These are phyloP conservation scores for Strigops habroptila DNA, from an alignment of 2,113 vertebrate species.

Conservation along the genomic window DNA sequence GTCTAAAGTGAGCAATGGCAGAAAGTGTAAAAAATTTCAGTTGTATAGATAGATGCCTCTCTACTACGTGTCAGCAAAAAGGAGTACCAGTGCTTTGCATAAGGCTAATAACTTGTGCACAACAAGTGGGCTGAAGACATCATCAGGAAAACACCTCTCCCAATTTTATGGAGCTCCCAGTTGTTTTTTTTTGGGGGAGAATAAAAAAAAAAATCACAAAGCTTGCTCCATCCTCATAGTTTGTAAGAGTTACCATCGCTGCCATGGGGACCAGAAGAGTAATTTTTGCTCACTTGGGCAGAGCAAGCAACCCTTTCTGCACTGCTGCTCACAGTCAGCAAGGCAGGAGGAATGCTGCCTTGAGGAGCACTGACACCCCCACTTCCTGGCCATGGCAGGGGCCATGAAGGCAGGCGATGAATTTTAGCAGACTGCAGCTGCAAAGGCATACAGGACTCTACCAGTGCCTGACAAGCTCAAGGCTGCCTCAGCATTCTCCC, in stretches of 20 bases:
- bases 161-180: not conserved
- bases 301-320: not conserved
- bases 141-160: not conserved
- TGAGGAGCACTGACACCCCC: not conserved
- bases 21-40: not conserved
- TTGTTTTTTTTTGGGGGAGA: not conserved
- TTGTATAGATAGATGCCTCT: too few relatives aligned
- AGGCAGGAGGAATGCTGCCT: not conserved
- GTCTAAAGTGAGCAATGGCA: not conserved
- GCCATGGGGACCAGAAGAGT: not conserved
- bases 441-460: not conserved
- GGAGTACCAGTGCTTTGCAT: not conserved
- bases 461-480: not conserved
- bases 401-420: not conserved
- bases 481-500: not conserved
- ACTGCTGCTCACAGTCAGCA: not conserved
- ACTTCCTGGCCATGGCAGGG: not conserved
- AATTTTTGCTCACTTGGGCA: not conserved
- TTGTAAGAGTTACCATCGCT: not conserved
- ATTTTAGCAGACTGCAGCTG: not conserved
- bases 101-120: not conserved
- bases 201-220: not conserved
- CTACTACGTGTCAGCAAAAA: not conserved
- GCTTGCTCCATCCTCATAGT: not conserved
- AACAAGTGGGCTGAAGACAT: not conserved